Conservation (phyloP, 2,888 invertebrate species). For the Rotaria sp. region DNA sequence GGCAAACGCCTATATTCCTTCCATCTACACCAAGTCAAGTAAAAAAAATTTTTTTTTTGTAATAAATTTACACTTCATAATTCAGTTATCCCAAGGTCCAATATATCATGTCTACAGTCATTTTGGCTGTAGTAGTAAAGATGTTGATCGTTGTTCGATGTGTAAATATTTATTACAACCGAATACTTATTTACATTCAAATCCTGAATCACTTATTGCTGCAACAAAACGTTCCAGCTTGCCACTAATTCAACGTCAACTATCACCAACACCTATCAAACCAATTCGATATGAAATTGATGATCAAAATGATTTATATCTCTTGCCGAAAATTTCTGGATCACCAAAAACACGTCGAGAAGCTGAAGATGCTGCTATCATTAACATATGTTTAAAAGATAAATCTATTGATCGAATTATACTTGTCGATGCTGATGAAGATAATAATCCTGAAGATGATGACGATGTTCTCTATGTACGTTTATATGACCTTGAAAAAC, state of each 20-base stretch:
- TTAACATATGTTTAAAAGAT: no score
- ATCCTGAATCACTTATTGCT: not conserved
- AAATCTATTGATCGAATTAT: no score
- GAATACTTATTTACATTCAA: not conserved
- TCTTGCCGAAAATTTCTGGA: no score
- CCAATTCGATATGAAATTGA: not conserved
- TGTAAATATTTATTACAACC: not conserved
- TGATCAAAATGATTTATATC: not conserved
- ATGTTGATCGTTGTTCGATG: not conserved
- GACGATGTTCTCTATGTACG: not conserved
- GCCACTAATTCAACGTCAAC: not conserved
- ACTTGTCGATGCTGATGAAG: no score
- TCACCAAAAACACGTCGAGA: no score
- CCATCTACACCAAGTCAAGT: not conserved
- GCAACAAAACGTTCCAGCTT: not conserved
- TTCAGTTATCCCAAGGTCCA: no score
- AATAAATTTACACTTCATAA: no score
- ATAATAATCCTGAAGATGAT: no score
- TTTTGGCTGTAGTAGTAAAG: not conserved
- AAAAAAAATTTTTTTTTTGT: no score
- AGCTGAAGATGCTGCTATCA: no score
- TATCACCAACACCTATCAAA: not conserved
- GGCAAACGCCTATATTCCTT: not conserved
- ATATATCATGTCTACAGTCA: no score
- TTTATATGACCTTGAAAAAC: not conserved